Base-by-base conservation (phyloP, 2,888 invertebrate species). In the Tetranychus truncatus region DNA sequence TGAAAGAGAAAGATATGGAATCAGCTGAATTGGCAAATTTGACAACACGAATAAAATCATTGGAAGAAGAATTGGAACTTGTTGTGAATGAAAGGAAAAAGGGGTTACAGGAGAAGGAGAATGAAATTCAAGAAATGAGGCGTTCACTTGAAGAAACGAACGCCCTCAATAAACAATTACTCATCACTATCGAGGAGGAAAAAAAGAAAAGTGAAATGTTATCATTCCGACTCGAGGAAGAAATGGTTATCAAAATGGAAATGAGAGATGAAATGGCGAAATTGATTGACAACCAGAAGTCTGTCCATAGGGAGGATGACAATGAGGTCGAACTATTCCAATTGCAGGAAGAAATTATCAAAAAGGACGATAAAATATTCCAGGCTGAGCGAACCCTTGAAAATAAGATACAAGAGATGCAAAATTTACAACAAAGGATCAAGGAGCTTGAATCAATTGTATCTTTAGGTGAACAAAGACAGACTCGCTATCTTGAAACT, bases 1-100 rank as follows among this genome's bases (percentile, higher is more conserved):
- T 95, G 83, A 89, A 89, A 77, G 96, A 97, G 82, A 85, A 94
- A 74, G 95, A 96, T 81, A 82, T 95, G 80, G 96, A 95, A 82
- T 86, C 94, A 80, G 88, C 91, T 46, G 92, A 95, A 83, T 87
- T 94, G 45, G 92, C 91, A 18, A 89, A 90, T 82, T 89, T 90
- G 77, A 89, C 91, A 4, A 86, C 87, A 78, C 90, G 91, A 81
- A 89, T 88, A 45, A 93, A 92, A 80, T 88, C 90, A 80, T 75
- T 79, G 24, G 77, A 77, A 66, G 74, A 77, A 45, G 46, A 73
- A 15, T n/a, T 77, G 45, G 45, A 71, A 2, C 15, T 69, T 15
- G 74, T 77, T 9, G 67, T 76, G 20, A 18, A 71, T 1, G 77
- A 77, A 65, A 72, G 77, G 55, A 71, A 76, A 15, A 74, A 44